Conservation (phyloP, 1,140 invertebrate genomes). For the Andricus grossulariae region DNA sequence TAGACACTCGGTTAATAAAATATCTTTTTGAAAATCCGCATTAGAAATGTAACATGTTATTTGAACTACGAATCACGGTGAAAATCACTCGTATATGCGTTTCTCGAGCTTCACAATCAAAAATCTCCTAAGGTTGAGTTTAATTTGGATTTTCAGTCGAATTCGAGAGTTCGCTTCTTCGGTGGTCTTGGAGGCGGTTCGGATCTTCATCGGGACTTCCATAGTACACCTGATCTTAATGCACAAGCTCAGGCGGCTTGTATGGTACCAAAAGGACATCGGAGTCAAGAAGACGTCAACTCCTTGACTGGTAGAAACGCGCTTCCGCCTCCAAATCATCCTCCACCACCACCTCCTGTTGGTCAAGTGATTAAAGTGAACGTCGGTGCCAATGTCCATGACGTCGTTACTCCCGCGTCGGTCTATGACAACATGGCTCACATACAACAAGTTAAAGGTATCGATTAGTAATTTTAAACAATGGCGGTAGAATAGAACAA, state of each 20-base stretch:
- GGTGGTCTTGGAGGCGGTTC: constrained; percentile 74
- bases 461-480: neutral
- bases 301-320: constrained; percentile 74
- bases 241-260: constrained; percentile 71
- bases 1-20: neutral
- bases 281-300: constrained; percentile 87
- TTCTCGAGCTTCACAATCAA: neutral
- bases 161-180: constrained; percentile 77
- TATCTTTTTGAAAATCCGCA: constrained; percentile 18
- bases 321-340: constrained; percentile 82
- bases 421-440: constrained; percentile 74
- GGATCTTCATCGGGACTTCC: constrained; percentile 88
- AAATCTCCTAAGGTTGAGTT: neutral
- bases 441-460: constrained; percentile 74
- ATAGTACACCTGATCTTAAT: constrained; percentile 90
- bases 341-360: constrained; percentile 83
- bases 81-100: neutral
- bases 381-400: constrained; percentile 68
- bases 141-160: constrained; percentile 60
- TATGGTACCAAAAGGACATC: constrained; percentile 78
- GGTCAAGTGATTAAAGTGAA: constrained; percentile 87
- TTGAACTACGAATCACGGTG: too few species aligned
- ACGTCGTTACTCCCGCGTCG: constrained; percentile 69
- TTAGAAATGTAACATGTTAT: constrained; percentile 1
- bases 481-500: too few species aligned